These are phyloP conservation scores for Andinoacara biseriatus DNA, from an alignment of 2,113 vertebrate species.

Conservation along the genomic window DNA sequence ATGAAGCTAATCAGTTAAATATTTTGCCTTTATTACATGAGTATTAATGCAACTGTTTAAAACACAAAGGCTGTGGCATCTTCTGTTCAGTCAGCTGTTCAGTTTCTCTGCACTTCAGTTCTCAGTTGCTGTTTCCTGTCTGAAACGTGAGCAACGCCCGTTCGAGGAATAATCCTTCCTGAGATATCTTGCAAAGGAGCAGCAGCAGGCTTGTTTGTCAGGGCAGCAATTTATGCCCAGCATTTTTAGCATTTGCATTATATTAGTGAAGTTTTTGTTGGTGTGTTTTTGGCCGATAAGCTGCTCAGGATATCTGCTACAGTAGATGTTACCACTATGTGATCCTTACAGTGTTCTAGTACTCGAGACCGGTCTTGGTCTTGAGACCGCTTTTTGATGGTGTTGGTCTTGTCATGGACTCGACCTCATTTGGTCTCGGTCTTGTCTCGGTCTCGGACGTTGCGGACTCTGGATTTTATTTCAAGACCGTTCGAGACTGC, in stretches of 20 bases:
- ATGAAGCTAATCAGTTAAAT: neutral
- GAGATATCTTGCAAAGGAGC: neutral
- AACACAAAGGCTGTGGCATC: neutral
- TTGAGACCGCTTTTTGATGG: no score
- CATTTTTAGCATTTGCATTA: neutral
- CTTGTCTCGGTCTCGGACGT: no score
- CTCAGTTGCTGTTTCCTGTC: neutral
- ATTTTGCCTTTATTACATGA: neutral
- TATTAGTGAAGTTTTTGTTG: neutral
- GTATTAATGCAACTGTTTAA: neutral
- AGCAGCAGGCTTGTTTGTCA: neutral
- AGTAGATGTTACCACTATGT: constrained; percentile 4
- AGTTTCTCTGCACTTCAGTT: neutral
- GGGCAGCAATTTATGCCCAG: neutral
- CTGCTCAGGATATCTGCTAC: constrained; percentile 6
- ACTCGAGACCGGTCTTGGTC: no score
- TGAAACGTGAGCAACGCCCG: neutral
- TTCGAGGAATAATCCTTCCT: constrained; percentile 1
- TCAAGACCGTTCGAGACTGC: no score
- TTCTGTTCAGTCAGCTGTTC: neutral
- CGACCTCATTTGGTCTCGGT: no score
- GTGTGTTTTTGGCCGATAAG: neutral
- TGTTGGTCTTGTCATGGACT: no score
- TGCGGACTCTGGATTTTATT: no score
- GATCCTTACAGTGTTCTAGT: no score